Percentiles rank a stretch among this genome's conserved stretches.
Evolutionary conservation across 2,113 vertebrate genomes (phyloP).

Genomic region (Melanerpes aurifrons): DNA sequence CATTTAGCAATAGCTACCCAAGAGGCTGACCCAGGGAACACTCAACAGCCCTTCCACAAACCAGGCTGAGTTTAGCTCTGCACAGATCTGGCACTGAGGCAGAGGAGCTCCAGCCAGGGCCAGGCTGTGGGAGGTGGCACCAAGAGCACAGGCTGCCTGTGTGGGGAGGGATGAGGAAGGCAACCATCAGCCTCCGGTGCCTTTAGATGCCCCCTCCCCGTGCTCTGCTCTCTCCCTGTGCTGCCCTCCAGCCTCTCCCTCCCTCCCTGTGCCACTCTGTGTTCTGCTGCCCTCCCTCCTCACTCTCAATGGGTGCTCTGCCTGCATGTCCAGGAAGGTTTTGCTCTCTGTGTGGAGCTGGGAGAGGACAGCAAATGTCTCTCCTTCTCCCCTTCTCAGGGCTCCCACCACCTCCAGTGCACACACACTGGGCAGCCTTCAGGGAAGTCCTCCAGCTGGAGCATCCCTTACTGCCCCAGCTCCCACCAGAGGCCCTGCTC

Average conservation of each 20-base stretch:
- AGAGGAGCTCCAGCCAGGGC: not conserved
- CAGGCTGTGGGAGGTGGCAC: not conserved
- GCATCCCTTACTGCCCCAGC: not conserved
- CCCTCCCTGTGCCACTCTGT: not conserved
- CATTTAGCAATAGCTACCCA: not conserved
- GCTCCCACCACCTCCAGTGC: not conserved
- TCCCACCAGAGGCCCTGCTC: fast-evolving
- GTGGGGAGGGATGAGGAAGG: not conserved
- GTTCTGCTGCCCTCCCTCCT: not conserved
- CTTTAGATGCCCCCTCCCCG: not conserved
- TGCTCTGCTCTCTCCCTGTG: not conserved
- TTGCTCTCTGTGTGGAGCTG: not conserved
- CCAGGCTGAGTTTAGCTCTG: not conserved
- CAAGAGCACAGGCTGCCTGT: not conserved
- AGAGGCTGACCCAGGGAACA: not conserved
- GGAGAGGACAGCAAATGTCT: not conserved
- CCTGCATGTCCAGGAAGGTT: not conserved
- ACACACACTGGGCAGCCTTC: not conserved
- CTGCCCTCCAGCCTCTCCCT: not conserved
- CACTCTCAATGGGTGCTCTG: not conserved
- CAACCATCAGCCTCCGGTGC: not conserved
- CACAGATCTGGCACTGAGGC: fast-evolving
- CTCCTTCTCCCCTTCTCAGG: slow-evolving; percentile 11
- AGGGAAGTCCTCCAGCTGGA: not conserved
- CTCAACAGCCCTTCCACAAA: not conserved